These are phyloP conservation scores for Drosophila pseudoananassae DNA, from an alignment of 1,140 invertebrate genomes.

Conservation along the genomic window DNA sequence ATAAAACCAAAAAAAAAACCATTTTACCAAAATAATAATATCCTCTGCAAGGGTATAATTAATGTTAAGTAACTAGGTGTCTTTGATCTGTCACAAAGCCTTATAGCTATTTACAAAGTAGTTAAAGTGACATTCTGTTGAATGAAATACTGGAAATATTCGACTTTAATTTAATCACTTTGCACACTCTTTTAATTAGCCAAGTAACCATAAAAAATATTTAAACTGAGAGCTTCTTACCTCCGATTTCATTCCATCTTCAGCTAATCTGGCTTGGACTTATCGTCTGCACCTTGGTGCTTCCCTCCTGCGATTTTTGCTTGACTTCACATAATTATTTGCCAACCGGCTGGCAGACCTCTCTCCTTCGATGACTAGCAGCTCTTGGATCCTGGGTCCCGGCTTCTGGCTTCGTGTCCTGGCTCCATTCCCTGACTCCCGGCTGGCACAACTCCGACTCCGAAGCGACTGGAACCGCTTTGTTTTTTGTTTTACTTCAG, in stretches of 20 bases:
- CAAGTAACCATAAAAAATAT: constrained; percentile 34
- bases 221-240: constrained; percentile 35
- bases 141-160: not conserved
- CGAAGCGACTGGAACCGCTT: constrained; percentile 49
- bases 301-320: constrained; percentile 39
- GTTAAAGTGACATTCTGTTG: not conserved
- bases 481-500: constrained; percentile 49
- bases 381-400: constrained; percentile 20
- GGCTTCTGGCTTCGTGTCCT: constrained; percentile 36
- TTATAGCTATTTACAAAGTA: not conserved
- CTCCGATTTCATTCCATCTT: constrained; percentile 24
- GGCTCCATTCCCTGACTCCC: constrained; percentile 11
- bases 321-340: constrained; percentile 71
- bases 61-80: not conserved
- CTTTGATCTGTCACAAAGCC: not conserved
- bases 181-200: constrained; percentile 26
- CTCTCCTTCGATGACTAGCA: constrained; percentile 17
- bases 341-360: constrained; percentile 49
- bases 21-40: no score
- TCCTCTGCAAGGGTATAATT: not conserved
- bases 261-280: constrained; percentile 20
- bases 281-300: constrained; percentile 33
- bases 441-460: constrained; percentile 39
- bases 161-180: constrained; percentile 7
- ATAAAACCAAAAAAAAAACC: no score